Percentiles rank a stretch among this genome's conserved stretches.
Evolutionary conservation across 2,797 vertebrate species (phyloP).

Genomic region (Alosa sapidissima): DNA sequence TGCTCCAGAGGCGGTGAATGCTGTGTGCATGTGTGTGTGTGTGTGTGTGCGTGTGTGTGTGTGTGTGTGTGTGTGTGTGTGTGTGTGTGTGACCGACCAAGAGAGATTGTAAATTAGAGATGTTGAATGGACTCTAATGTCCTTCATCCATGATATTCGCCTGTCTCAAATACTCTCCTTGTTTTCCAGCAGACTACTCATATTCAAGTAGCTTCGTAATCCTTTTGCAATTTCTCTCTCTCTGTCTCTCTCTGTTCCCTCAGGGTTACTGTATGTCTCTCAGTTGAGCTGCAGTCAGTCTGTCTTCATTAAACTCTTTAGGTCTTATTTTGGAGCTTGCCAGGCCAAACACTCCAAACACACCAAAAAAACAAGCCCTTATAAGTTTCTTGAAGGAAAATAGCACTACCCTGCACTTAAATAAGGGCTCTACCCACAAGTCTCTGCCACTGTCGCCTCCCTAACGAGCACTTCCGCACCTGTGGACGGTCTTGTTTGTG

Average conservation of each 20-base stretch:
- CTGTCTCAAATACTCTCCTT: not conserved
- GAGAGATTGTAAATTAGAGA: not conserved
- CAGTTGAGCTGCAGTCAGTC: not conserved
- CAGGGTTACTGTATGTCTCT: not conserved
- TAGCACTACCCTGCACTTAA: not conserved
- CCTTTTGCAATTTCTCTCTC: not conserved
- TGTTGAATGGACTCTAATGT: conserved; percentile 7
- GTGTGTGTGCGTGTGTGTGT: not conserved
- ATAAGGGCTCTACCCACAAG: not conserved
- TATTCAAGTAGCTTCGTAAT: not conserved
- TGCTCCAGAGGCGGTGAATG: conserved; percentile 26
- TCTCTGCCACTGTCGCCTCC: not conserved
- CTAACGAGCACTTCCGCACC: conserved; percentile 1
- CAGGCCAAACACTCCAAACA: not conserved
- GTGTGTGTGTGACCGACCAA: not conserved
- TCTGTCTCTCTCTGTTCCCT: not conserved
- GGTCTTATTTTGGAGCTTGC: conserved; percentile 7
- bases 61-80: not conserved
- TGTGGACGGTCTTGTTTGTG: not conserved
- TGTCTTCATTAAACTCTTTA: not conserved
- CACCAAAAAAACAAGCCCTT: not conserved
- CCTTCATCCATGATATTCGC: conserved; percentile 7
- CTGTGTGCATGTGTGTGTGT: conserved; percentile 26
- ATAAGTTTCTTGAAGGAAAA: not conserved
- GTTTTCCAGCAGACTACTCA: not conserved